These are phyloP conservation scores for Momotus momota DNA, from an alignment of 2,797 vertebrate species.

Conservation along the genomic window DNA sequence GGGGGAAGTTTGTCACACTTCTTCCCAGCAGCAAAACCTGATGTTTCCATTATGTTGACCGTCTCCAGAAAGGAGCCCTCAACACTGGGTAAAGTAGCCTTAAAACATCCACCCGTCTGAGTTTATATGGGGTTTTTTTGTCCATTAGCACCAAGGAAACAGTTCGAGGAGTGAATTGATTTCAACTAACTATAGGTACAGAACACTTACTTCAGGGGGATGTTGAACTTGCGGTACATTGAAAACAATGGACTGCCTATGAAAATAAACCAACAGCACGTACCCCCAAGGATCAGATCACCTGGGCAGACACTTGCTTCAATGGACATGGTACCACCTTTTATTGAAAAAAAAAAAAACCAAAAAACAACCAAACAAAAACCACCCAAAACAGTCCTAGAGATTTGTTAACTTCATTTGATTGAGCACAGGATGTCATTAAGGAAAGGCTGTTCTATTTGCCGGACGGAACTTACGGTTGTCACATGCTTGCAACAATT, in stretches of 20 bases:
- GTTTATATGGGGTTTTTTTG: neutral
- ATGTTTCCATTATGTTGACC: accelerated
- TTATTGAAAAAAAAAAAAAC: neutral
- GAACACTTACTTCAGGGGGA: neutral
- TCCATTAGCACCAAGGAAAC: neutral
- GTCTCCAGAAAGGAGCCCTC: neutral
- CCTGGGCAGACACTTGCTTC: neutral
- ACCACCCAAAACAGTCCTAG: neutral
- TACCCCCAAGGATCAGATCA: neutral
- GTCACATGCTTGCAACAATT: neutral
- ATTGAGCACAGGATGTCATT: neutral
- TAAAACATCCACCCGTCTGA: neutral
- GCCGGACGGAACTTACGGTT: neutral
- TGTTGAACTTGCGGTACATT: neutral
- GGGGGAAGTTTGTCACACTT: neutral
- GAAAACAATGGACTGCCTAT: neutral
- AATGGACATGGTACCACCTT: neutral
- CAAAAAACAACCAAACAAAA: too few species aligned
- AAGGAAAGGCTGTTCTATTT: accelerated
- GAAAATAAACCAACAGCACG: neutral
- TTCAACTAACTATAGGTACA: neutral
- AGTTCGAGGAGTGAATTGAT: neutral
- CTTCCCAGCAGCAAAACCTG: neutral
- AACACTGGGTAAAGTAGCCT: neutral
- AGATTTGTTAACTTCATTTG: neutral